Conservation (phyloP, 1,140 invertebrate species). For the Pectinophora gossypiella region DNA sequence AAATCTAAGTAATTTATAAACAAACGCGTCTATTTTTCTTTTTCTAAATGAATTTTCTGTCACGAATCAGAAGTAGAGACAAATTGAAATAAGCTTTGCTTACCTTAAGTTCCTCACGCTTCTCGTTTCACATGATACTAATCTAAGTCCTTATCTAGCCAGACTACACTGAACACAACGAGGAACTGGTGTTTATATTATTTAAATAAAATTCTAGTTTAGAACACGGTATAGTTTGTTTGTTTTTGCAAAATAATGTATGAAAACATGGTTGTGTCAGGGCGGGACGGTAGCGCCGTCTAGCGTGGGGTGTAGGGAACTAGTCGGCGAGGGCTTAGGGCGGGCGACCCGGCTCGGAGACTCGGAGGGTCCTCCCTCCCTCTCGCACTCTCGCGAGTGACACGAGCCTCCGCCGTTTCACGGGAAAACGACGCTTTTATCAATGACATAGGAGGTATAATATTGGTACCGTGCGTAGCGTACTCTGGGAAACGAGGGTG, state of each 20-base stretch:
- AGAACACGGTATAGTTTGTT: neutral
- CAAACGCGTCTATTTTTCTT: no score
- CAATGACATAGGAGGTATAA: conserved; percentile 66
- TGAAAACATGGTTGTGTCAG: conserved; percentile 52
- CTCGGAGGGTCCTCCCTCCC: conserved; percentile 30
- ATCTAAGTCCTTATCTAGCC: neutral
- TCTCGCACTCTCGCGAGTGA: conserved; percentile 41
- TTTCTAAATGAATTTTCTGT: no score
- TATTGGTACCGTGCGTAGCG: conserved; percentile 31
- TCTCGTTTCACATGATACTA: neutral
- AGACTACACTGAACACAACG: neutral
- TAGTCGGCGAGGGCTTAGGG: no score
- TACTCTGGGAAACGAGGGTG: no score
- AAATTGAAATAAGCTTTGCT: neutral
- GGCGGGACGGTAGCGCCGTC: conserved; percentile 62
- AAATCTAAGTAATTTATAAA: no score
- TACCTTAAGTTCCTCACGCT: neutral
- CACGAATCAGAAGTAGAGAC: conserved; percentile 2
- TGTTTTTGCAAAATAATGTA: no score
- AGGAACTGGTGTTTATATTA: neutral
- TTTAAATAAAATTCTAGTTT: neutral
- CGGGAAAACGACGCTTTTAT: conserved; percentile 66
- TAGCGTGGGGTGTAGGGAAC: conserved; percentile 50
- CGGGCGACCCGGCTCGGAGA: no score
- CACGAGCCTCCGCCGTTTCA: conserved; percentile 40